Conservation (phyloP, 1,140 invertebrate species). For the Orius insidiosus region DNA sequence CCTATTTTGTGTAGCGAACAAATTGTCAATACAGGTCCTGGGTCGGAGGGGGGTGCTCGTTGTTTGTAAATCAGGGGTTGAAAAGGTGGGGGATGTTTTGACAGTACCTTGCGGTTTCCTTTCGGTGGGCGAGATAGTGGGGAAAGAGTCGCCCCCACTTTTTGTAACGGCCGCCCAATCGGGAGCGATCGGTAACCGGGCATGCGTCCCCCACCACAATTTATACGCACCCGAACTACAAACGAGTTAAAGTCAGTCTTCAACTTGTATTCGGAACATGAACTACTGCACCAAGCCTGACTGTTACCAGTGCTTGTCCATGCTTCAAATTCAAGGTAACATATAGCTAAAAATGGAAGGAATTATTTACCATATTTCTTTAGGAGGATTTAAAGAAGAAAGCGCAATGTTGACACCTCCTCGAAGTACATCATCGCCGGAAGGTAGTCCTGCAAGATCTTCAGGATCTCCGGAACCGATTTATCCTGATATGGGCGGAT, state of each 20-base stretch:
- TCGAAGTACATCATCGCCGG: slow-evolving; percentile 3
- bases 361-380: neutral
- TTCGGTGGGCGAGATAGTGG: no score
- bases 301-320: slow-evolving; percentile 13
- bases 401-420: slow-evolving; percentile 13
- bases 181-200: neutral
- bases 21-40: no score
- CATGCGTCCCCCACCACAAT: neutral
- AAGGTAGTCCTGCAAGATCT: slow-evolving; percentile 7
- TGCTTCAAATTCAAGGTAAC: slow-evolving; percentile 7
- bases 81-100: no score
- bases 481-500: slow-evolving; percentile 3
- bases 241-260: neutral
- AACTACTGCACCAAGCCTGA: slow-evolving; percentile 12
- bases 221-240: neutral
- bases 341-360: neutral
- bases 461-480: neutral
- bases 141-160: neutral
- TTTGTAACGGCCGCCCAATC: neutral
- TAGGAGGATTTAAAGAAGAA: slow-evolving; percentile 8
- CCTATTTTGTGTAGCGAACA: no score
- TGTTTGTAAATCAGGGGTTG: no score
- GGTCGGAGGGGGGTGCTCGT: no score
- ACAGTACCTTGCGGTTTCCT: no score
- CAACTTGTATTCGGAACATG: slow-evolving; percentile 7